phyloP scores from a whole-genome alignment of 1,140 invertebrate species.

The Euura saliciscinereae region DNA sequence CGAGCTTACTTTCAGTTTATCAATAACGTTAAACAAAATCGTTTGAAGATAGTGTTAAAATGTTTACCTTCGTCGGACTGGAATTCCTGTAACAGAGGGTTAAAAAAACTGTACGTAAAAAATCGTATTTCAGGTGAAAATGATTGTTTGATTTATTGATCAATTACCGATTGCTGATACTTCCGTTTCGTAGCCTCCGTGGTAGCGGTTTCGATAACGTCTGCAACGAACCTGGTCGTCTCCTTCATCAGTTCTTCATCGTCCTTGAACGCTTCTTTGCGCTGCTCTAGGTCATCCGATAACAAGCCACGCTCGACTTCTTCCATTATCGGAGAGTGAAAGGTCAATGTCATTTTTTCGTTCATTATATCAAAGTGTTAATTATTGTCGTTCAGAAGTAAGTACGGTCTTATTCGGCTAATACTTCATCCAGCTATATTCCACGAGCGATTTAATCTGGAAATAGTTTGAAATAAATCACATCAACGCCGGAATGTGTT shows the following conservation, averaged over 20 bases:
- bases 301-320: slow-evolving; percentile 46
- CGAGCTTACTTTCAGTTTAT: no score
- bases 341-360: slow-evolving; percentile 37
- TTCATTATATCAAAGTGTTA: slow-evolving; percentile 23
- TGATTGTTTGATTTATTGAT: not conserved
- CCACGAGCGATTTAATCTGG: no score
- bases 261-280: slow-evolving; percentile 54
- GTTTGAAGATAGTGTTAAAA: not conserved
- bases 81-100: slow-evolving; percentile 42
- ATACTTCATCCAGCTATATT: no score
- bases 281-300: slow-evolving; percentile 45
- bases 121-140: not conserved
- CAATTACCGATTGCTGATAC: slow-evolving; percentile 43
- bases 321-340: slow-evolving; percentile 43
- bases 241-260: slow-evolving; percentile 56
- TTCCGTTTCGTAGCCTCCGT: slow-evolving; percentile 51
- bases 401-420: no score
- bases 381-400: no score
- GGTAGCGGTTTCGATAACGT: slow-evolving; percentile 52
- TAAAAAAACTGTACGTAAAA: not conserved
- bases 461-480: no score
- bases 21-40: not conserved
- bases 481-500: no score
- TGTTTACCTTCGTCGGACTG: slow-evolving; percentile 43
- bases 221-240: slow-evolving; percentile 52